phyloP scores from a whole-genome alignment of 2,888 invertebrate genomes.

The Julus scandinavius region DNA sequence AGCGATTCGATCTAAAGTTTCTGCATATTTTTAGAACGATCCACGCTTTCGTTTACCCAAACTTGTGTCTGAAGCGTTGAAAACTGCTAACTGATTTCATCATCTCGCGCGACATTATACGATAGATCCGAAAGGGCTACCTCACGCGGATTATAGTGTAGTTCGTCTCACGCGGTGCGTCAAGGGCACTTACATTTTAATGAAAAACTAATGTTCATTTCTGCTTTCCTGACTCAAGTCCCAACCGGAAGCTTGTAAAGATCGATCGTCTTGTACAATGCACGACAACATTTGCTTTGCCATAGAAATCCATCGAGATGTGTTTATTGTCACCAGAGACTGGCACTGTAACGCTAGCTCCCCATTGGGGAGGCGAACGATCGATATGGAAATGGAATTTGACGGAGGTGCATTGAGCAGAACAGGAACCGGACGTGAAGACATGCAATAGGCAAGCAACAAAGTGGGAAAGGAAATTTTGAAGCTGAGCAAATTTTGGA shows the following conservation, averaged over 20 bases:
- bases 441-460: neutral
- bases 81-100: no score
- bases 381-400: slow-evolving; percentile 8
- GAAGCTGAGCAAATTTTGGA: neutral
- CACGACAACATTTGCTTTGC: neutral
- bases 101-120: no score
- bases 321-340: neutral
- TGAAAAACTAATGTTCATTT: slow-evolving; percentile 13
- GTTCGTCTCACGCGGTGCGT: neutral
- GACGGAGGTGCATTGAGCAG: neutral
- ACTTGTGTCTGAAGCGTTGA: no score
- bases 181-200: neutral
- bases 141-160: neutral
- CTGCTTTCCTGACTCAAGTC: neutral
- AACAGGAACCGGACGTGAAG: slow-evolving; percentile 20
- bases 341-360: neutral
- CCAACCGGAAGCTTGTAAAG: slow-evolving; percentile 13
- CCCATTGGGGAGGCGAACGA: neutral
- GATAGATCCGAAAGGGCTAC: neutral
- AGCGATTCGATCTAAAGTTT: no score
- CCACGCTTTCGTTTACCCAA: no score
- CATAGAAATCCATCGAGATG: neutral
- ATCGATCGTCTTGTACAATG: neutral
- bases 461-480: neutral
- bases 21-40: no score